Percentiles rank a stretch among this genome's conserved stretches.
phyloP scores from a whole-genome alignment of 2,888 invertebrate genomes.

The Pecten maximus region DNA sequence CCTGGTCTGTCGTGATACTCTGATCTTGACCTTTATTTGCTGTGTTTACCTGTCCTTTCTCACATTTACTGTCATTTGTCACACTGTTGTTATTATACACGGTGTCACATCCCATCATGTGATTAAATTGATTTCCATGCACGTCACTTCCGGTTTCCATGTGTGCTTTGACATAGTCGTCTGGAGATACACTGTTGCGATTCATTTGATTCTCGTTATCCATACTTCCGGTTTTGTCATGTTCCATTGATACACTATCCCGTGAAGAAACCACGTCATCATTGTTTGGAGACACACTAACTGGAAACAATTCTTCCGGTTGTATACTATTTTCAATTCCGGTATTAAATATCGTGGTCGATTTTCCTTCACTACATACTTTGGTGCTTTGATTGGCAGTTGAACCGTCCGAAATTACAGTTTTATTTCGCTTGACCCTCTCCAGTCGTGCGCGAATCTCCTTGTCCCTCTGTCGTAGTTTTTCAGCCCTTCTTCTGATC shows the following conservation, averaged over 20 bases:
- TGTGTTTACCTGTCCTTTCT: neutral
- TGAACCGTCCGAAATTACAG: neutral
- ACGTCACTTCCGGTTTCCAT: no score
- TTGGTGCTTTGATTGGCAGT: neutral
- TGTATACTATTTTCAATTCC: neutral
- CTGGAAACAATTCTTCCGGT: neutral
- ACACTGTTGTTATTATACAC: no score
- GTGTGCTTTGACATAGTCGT: no score
- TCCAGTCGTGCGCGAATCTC: neutral
- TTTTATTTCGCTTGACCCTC: neutral
- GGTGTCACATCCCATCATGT: no score
- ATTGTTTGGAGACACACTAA: neutral
- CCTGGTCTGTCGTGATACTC: neutral
- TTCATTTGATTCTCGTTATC: no score
- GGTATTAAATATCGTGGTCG: neutral
- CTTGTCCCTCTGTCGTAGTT: neutral
- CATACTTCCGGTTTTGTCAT: neutral
- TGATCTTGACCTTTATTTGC: neutral
- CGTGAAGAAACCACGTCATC: neutral
- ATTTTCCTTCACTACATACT: neutral
- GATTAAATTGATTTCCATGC: no score
- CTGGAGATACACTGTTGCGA: no score
- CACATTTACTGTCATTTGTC: neutral
- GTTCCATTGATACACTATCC: neutral
- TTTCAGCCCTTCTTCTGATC: neutral